Conservation (phyloP, 2,113 vertebrate species). For the Takifugu bimaculatus region DNA sequence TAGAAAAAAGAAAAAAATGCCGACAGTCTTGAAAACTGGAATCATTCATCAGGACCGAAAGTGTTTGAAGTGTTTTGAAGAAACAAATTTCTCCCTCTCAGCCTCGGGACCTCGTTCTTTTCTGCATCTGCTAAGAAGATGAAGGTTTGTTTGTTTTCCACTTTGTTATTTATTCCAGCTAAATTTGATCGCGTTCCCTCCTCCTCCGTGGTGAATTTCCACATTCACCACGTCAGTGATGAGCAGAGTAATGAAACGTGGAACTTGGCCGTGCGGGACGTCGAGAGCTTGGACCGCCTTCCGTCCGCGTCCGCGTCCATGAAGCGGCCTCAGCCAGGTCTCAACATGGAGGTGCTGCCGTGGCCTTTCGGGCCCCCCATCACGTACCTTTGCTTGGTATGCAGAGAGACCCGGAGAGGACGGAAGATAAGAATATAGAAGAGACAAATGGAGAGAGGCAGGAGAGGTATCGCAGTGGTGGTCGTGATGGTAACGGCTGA, state of each 20-base stretch:
- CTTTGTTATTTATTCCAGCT: slow-evolving; percentile 11
- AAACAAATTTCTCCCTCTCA: slow-evolving; percentile 22
- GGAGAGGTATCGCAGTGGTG: slow-evolving; percentile 26
- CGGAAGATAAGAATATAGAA: slow-evolving; percentile 33
- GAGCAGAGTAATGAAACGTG: slow-evolving; percentile 43
- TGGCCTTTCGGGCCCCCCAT: slow-evolving; percentile 33
- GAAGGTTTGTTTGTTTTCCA: neutral
- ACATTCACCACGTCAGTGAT: slow-evolving; percentile 37
- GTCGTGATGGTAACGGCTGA: slow-evolving; percentile 18
- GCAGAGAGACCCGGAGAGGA: slow-evolving; percentile 40
- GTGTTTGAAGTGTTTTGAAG: slow-evolving; percentile 17
- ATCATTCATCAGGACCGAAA: slow-evolving; percentile 30
- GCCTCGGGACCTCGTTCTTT: slow-evolving; percentile 27
- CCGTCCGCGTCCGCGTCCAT: slow-evolving; percentile 33
- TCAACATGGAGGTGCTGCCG: slow-evolving; percentile 34
- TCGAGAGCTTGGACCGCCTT: slow-evolving; percentile 37
- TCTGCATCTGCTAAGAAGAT: neutral
- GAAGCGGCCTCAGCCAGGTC: slow-evolving; percentile 29
- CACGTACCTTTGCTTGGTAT: slow-evolving; percentile 57
- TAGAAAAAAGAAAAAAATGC: slow-evolving; percentile 34
- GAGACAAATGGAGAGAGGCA: slow-evolving; percentile 38
- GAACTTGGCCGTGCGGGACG: slow-evolving; percentile 51
- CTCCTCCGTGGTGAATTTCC: slow-evolving; percentile 37
- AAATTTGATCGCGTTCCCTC: slow-evolving; percentile 21
- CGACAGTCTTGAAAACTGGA: slow-evolving; percentile 41